Percentiles rank a stretch among this genome's conserved stretches.
Conservation (phyloP, 2,113 vertebrate species). For the Ellobius talpinus region DNA sequence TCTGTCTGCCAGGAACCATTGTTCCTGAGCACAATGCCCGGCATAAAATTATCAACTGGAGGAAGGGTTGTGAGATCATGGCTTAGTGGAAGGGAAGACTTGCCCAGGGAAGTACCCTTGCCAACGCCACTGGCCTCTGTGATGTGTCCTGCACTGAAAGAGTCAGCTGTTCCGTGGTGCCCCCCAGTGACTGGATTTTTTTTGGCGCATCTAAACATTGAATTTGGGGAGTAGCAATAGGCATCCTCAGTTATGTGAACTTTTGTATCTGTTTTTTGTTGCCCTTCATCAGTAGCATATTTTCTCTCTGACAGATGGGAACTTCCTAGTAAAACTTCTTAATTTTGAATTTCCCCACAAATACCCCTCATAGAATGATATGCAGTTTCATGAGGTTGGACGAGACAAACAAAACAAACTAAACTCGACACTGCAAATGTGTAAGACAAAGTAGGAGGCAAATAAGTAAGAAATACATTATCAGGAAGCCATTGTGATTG, state of each 20-base stretch:
- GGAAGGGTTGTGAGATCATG: background rate
- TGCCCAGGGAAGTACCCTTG: background rate
- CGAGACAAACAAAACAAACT: background rate
- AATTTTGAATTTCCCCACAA: slow-evolving; percentile 19
- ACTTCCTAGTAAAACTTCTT: background rate
- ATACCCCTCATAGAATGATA: background rate
- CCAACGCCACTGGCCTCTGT: rapidly evolving
- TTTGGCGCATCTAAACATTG: background rate
- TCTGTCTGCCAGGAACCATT: background rate
- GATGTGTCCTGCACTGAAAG: background rate
- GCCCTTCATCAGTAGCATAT: background rate
- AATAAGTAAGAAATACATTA: background rate
- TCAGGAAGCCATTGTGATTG: background rate
- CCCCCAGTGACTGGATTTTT: background rate
- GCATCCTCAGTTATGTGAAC: background rate
- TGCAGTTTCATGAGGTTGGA: background rate
- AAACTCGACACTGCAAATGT: background rate
- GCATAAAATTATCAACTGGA: background rate
- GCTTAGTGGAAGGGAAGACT: background rate
- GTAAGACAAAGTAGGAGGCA: background rate
- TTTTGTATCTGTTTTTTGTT: background rate
- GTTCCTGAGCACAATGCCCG: slow-evolving; percentile 14
- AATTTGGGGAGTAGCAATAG: background rate
- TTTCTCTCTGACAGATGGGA: slow-evolving; percentile 24
- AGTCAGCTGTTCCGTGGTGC: background rate